These are phyloP conservation scores for Ditula angustiorana DNA, from an alignment of 2,888 invertebrate species.

Conservation along the genomic window DNA sequence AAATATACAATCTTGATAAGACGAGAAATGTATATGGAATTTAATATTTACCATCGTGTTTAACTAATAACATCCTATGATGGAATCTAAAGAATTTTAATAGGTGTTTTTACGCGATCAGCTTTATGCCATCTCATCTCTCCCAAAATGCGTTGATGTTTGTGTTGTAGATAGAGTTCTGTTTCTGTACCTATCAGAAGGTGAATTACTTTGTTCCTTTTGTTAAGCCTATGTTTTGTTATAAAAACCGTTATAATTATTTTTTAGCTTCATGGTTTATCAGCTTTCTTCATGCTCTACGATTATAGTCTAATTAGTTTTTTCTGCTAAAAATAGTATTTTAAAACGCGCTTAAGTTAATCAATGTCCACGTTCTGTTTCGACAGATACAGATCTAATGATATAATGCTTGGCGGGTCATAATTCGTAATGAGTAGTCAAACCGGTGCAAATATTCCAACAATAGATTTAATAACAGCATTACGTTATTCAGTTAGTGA, in stretches of 20 bases:
- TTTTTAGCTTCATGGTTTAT: no score
- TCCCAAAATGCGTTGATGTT: background rate
- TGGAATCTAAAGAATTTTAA: background rate
- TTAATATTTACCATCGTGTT: background rate
- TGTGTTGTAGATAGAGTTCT: no score
- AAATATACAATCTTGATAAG: background rate
- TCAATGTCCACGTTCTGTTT: conserved; percentile 15
- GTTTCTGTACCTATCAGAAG: no score
- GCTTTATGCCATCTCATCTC: background rate
- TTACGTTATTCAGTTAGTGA: conserved; percentile 62
- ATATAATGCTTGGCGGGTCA: conserved; percentile 36
- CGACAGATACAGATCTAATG: conserved; percentile 28
- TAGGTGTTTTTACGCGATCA: background rate
- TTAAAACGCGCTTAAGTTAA: background rate
- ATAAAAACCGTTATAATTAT: background rate
- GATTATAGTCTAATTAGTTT: background rate
- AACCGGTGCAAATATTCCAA: conserved; percentile 50
- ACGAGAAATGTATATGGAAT: no score
- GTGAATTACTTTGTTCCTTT: background rate
- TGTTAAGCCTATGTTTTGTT: background rate
- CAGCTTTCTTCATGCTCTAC: no score
- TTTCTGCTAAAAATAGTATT: background rate
- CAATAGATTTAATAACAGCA: conserved; percentile 49
- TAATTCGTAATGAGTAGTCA: conserved; percentile 54
- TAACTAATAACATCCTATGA: background rate